Evolutionary conservation across 2,888 invertebrate genomes (phyloP).

Genomic region (Axea sp.): DNA sequence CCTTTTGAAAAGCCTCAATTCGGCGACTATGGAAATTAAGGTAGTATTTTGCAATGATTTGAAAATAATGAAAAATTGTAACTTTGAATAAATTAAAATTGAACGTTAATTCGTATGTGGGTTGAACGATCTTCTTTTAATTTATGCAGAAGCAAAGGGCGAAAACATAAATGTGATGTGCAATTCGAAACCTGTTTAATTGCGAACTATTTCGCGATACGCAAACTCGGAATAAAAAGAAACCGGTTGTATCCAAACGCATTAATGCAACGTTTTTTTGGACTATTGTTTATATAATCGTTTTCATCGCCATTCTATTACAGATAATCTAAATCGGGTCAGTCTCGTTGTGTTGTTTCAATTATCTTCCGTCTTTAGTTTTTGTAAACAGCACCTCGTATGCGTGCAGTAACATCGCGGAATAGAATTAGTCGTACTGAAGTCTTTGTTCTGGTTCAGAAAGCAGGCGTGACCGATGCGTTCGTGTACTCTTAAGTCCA

Average conservation of each 20-base stretch:
- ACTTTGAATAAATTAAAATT: too few species aligned
- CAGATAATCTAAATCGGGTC: constrained; percentile 62
- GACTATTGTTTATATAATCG: constrained; percentile 56
- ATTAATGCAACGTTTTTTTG: constrained; percentile 47
- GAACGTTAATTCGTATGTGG: too few species aligned
- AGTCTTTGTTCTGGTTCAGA: constrained; percentile 54
- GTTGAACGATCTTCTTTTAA: too few species aligned
- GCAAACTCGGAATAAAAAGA: constrained; percentile 34
- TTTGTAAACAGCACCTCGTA: constrained; percentile 57
- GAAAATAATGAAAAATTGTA: too few species aligned
- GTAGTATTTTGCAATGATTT: too few species aligned
- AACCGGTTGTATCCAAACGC: constrained; percentile 54
- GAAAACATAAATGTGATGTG: too few species aligned
- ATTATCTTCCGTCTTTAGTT: constrained; percentile 62
- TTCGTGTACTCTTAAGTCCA: constrained; percentile 13
- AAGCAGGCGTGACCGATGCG: constrained; percentile 28
- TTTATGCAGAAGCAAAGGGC: too few species aligned
- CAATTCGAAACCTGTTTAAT: too few species aligned
- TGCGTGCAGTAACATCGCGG: constrained; percentile 45
- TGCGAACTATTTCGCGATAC: too few species aligned
- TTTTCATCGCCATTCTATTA: constrained; percentile 55
- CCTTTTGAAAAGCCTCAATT: too few species aligned
- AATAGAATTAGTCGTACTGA: constrained; percentile 49
- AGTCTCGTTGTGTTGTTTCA: constrained; percentile 58
- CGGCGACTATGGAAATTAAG: too few species aligned